A percentile compares a stretch with the other conserved stretches of the same genome.
Conservation (phyloP, 2,797 vertebrate species). For the Dryobates pubescens region DNA sequence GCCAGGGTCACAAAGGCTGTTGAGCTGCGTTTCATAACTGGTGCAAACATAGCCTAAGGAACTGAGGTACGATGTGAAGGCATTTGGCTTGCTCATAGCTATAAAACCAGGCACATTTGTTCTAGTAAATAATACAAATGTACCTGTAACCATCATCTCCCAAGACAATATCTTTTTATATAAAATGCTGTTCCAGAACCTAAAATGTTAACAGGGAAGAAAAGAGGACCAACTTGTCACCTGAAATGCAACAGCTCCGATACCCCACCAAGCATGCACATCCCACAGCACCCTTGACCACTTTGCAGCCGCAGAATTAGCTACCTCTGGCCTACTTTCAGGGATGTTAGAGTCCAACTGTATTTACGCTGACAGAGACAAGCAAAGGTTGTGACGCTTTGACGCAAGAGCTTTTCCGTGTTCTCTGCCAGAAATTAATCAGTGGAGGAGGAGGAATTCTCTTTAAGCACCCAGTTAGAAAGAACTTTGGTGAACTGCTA, state of each 20-base stretch:
- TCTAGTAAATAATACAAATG: neutral
- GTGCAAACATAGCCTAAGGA: too few species aligned
- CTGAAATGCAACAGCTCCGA: neutral
- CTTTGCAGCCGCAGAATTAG: conserved; percentile 25
- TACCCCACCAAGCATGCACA: neutral
- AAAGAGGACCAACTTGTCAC: neutral
- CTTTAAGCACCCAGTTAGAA: conserved; percentile 62
- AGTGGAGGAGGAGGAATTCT: conserved; percentile 70
- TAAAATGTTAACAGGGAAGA: too few species aligned
- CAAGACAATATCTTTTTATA: neutral
- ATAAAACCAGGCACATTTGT: neutral
- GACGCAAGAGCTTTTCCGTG: conserved; percentile 75
- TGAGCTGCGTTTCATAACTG: accelerated
- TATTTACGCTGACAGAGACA: conserved; percentile 71
- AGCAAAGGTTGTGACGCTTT: conserved; percentile 75
- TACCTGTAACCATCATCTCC: neutral
- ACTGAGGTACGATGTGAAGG: neutral
- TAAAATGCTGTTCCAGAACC: neutral
- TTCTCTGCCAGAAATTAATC: conserved; percentile 76
- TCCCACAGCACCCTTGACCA: neutral
- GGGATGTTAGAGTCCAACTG: conserved; percentile 53
- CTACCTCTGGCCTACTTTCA: conserved; percentile 59
- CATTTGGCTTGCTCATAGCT: neutral
- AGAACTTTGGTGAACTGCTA: neutral
- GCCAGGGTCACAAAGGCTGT: neutral